Conservation (phyloP, 1,140 invertebrate species). For the Drosophila parabipectinata region DNA sequence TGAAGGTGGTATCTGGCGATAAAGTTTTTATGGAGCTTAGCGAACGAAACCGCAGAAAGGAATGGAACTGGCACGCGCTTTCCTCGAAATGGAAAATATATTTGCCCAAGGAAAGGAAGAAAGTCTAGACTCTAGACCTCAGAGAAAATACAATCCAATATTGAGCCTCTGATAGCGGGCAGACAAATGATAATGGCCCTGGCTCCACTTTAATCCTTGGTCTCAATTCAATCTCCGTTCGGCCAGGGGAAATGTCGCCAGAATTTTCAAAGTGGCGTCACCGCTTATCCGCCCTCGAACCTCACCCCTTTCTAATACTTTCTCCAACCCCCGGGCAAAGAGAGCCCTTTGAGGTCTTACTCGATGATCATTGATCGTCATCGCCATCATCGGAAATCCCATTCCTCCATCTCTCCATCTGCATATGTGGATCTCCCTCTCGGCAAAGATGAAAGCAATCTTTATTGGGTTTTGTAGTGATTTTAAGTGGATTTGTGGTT, state of each 20-base stretch:
- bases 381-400: constrained; percentile 31
- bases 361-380: constrained; percentile 73
- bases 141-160: constrained; percentile 15
- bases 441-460: constrained; percentile 76
- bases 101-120: constrained; percentile 12
- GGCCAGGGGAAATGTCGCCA: constrained; percentile 57
- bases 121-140: not conserved
- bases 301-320: constrained; percentile 34
- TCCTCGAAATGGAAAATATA: constrained; percentile 56
- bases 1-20: constrained; percentile 43
- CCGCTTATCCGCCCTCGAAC: constrained; percentile 29
- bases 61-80: constrained; percentile 69
- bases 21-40: constrained; percentile 76
- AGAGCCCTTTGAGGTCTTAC: constrained; percentile 39
- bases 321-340: constrained; percentile 18
- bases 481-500: constrained; percentile 83
- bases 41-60: constrained; percentile 43
- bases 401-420: not conserved
- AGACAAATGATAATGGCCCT: constrained; percentile 80
- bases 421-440: constrained; percentile 30
- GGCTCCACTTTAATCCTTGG: constrained; percentile 73
- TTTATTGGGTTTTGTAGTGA: constrained; percentile 82
- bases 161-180: constrained; percentile 54
- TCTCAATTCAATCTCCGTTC: constrained; percentile 4
- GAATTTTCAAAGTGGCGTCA: constrained; percentile 76